phyloP scores from a whole-genome alignment of 2,113 vertebrate genomes.

The Polyodon spathula region DNA sequence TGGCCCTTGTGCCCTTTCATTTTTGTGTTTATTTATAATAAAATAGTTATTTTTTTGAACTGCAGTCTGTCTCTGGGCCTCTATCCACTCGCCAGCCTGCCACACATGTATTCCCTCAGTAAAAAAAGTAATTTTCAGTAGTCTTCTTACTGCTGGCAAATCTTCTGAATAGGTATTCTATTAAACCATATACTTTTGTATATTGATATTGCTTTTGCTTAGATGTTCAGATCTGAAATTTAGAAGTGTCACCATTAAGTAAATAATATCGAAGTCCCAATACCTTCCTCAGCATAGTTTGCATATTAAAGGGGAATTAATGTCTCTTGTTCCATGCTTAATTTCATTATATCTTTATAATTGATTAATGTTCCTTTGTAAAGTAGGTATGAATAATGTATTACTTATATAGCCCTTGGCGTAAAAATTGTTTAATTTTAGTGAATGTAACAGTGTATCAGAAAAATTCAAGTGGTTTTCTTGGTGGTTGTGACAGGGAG shows the following conservation, averaged over 20 bases:
- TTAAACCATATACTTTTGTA: no score
- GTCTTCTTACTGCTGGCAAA: no score
- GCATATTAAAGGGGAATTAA: conserved; percentile 67
- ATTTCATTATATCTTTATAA: conserved; percentile 81
- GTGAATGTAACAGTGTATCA: conserved; percentile 61
- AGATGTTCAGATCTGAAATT: conserved; percentile 53
- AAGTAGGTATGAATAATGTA: conserved; percentile 80
- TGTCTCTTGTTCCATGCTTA: conserved; percentile 56
- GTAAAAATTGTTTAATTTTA: conserved; percentile 90
- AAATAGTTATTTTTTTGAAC: no score
- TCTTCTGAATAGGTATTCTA: no score
- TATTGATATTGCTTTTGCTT: neutral
- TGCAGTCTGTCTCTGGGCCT: no score
- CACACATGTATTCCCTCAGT: no score
- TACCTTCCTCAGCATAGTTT: conserved; percentile 48
- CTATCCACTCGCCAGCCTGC: no score
- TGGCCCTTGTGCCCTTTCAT: no score
- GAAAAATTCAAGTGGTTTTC: conserved; percentile 47
- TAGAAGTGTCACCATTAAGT: conserved; percentile 17
- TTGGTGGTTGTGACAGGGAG: conserved; percentile 9
- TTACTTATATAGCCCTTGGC: conserved; percentile 65
- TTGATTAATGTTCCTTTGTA: conserved; percentile 82
- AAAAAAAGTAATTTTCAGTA: no score
- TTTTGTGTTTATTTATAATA: no score
- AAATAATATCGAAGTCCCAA: conserved; percentile 70